Conservation (phyloP, 1,140 invertebrate species). For the Venustaconcha ellipsiformis region DNA sequence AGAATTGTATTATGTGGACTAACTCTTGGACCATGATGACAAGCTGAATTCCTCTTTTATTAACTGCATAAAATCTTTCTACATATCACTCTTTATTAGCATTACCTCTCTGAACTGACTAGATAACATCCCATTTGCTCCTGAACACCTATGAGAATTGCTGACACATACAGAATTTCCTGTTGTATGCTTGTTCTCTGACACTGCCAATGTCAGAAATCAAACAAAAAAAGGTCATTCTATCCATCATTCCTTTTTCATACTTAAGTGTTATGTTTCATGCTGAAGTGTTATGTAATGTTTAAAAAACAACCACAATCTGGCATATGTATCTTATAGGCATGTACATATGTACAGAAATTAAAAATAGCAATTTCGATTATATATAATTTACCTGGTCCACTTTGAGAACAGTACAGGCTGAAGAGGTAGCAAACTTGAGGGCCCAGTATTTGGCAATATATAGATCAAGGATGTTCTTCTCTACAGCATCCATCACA, state of each 20-base stretch:
- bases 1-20: no score
- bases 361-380: neutral
- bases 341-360: neutral
- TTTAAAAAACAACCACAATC: neutral
- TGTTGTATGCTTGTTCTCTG: no score
- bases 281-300: neutral
- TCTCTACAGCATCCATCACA: constrained; percentile 81
- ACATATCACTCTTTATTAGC: no score
- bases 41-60: no score
- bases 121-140: no score
- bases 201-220: neutral
- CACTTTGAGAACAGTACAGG: constrained; percentile 94
- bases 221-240: no score
- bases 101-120: no score
- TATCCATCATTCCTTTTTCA: neutral
- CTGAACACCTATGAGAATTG: no score
- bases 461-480: constrained; percentile 75
- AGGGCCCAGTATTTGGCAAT: constrained; percentile 92
- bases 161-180: no score
- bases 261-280: neutral
- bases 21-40: no score
- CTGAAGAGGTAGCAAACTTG: constrained; percentile 94
- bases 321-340: neutral
- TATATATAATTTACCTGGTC: constrained; percentile 75
- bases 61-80: no score